Base-by-base conservation (phyloP, 2,797 vertebrate genomes). In the Merluccius polli region DNA sequence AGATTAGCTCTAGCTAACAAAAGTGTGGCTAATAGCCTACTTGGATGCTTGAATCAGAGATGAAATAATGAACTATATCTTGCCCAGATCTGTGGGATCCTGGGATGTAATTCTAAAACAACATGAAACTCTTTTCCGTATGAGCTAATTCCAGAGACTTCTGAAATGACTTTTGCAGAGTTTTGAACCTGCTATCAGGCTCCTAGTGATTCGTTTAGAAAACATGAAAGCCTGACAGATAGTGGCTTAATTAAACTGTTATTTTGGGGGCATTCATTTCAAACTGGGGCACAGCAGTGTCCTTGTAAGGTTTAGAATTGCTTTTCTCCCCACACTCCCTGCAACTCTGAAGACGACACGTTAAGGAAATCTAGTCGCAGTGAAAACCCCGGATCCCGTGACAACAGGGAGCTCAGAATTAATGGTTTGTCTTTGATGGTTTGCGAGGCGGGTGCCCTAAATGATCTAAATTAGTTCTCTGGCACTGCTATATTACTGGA, bases 211-310 rank as follows among this genome's bases (percentile, higher is more conserved):
- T 89, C 86, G 87, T 88, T 90, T 84, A 79, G 83, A 86, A 89
- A 90, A 92, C 89, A 90, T 90, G 88, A 93, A 92, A 92, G 88
- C 83, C 81, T 84, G 85, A 81, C 75, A 44, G 89, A 91, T 90
- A 90, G 85, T 80, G 83, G 72, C 87, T 75, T 91, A 94, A 93
- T 93, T 88, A 92, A 89, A 86, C 81, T 15, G 87, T 89, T 92
- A 90, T 92, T 93, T 92, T 82, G 32, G 83, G 86, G 90, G 82
- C 85, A 83, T 91, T 92, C 87, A 90, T 92, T 92, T 91, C 89
- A 87, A 92, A 87, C 79, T 81, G 52, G 80, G 77, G 83, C 85
- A 88, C 80, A 71, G 83, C 84, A 30, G 86, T 87, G 86, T 78
- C 86, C 81, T 87, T 85, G 85, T 78, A 76, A 78, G 90, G 86